Conservation (phyloP, 1,140 invertebrate genomes). For the Pogonomyrmex barbatus region DNA sequence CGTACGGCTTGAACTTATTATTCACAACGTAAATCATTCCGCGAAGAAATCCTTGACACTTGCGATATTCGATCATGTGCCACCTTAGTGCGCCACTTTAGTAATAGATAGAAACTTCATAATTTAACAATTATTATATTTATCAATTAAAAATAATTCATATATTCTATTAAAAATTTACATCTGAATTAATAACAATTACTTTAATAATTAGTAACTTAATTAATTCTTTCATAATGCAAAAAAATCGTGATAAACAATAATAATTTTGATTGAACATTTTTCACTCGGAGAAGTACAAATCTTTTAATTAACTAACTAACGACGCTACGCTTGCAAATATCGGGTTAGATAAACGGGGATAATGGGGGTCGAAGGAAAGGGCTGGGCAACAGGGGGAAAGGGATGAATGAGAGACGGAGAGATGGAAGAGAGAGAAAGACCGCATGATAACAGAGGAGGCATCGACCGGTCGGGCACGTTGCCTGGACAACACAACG, state of each 20-base stretch:
- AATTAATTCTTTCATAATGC: background rate
- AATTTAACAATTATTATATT: background rate
- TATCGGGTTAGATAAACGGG: constrained; percentile 32
- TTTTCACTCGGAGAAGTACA: background rate
- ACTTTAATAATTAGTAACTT: background rate
- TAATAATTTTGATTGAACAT: background rate
- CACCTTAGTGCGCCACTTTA: background rate
- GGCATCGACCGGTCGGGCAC: constrained; percentile 74
- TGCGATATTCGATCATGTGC: background rate
- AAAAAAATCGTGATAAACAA: constrained; percentile 1
- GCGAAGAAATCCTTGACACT: background rate
- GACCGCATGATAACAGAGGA: constrained; percentile 72
- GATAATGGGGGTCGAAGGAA: constrained; percentile 22
- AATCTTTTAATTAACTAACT: constrained; percentile 27
- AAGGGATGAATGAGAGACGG: constrained; percentile 45
- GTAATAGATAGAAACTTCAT: background rate
- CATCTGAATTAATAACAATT: background rate
- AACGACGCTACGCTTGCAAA: constrained; percentile 58
- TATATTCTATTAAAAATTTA: background rate
- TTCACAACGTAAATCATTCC: constrained; percentile 27
- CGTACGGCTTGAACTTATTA: constrained; percentile 24
- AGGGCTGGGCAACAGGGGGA: constrained; percentile 29
- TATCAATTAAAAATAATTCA: background rate
- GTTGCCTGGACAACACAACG: constrained; percentile 73
- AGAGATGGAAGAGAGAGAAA: constrained; percentile 43